Evolutionary conservation across 2,113 vertebrate species (phyloP).

Genomic region (Nycticryphes semicollaris): DNA sequence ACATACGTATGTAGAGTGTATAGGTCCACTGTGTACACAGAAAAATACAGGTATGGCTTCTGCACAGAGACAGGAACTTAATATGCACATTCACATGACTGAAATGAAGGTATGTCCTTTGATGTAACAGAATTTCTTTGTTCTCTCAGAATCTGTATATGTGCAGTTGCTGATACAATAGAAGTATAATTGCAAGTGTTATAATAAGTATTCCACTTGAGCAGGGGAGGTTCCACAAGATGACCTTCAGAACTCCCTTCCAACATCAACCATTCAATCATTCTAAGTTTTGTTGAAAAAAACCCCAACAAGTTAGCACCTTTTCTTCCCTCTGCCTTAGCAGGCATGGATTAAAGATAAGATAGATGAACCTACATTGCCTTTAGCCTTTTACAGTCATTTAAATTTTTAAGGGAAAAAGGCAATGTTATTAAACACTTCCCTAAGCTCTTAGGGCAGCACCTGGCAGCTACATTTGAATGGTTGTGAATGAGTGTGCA

Average conservation of each 20-base stretch:
- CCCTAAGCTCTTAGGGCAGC: not conserved
- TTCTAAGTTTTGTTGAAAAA: not conserved
- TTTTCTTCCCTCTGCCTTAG: not conserved
- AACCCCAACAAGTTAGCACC: not conserved
- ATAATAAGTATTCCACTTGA: not conserved
- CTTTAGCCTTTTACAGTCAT: not conserved
- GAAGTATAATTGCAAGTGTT: not conserved
- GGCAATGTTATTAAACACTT: not conserved
- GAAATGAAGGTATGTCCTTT: not conserved
- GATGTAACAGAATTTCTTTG: not conserved
- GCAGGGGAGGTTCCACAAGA: not conserved
- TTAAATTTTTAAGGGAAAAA: not conserved
- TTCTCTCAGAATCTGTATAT: not conserved
- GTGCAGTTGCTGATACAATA: not conserved
- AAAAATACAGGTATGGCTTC: not conserved
- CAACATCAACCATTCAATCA: not conserved
- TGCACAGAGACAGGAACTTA: not conserved
- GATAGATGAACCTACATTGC: not conserved
- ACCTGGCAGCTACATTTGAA: not conserved
- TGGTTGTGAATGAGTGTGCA: not conserved
- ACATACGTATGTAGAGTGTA: not conserved
- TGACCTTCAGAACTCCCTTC: fast-evolving
- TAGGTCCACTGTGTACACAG: not conserved
- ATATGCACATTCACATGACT: not conserved
- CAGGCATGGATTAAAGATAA: not conserved